A percentile compares a stretch with the other conserved stretches of the same genome.
Evolutionary conservation across 2,797 vertebrate species (phyloP).

Genomic region (Meriones psammophilus): DNA sequence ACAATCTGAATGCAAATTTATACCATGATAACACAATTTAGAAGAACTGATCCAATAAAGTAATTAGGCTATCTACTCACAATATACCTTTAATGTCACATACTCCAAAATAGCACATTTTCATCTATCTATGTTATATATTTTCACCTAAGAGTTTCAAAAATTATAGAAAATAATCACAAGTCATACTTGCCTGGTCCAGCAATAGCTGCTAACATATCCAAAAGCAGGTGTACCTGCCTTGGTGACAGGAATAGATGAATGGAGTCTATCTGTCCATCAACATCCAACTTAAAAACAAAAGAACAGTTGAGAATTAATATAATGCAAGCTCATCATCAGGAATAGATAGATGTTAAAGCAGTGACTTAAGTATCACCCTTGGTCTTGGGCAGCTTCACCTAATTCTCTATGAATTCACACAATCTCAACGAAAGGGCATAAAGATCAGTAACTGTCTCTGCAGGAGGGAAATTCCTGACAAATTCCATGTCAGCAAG

Average conservation of each 20-base stretch:
- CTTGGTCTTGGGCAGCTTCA: background rate
- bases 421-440: constrained; percentile 27
- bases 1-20: constrained; percentile 17
- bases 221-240: constrained; percentile 97
- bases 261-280: constrained; percentile 95
- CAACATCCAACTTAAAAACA: constrained; percentile 93
- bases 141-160: constrained; percentile 37
- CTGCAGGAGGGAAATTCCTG: background rate
- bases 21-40: background rate
- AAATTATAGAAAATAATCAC: background rate
- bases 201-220: constrained; percentile 96
- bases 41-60: constrained; percentile 40
- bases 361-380: background rate
- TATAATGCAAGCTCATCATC: background rate
- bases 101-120: background rate
- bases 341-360: background rate
- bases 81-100: constrained; percentile 46
- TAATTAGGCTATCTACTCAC: constrained; percentile 28
- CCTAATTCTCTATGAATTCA: constrained; percentile 15
- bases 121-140: background rate
- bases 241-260: constrained; percentile 96
- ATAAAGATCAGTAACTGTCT: background rate
- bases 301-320: constrained; percentile 39
- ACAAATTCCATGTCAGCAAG: background rate
- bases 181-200: constrained; percentile 91